These are phyloP conservation scores for Pterocles burchelli DNA, from an alignment of 2,113 vertebrate genomes.

Conservation along the genomic window DNA sequence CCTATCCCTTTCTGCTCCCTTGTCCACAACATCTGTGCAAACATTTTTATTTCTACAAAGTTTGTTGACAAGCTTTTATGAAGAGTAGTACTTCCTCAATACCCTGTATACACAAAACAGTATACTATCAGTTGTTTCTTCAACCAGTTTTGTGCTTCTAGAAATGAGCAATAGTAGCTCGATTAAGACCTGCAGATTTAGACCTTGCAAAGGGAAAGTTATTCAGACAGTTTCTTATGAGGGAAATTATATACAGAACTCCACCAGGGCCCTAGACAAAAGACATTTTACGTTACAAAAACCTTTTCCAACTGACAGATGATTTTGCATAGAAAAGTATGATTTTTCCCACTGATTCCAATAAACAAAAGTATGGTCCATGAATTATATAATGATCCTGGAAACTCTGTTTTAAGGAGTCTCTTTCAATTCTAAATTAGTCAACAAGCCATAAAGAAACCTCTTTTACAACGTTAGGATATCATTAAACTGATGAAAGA, in stretches of 20 bases:
- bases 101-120: neutral
- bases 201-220: neutral
- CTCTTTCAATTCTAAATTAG: neutral
- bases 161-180: neutral
- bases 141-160: neutral
- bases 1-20: neutral
- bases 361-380: neutral
- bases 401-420: conserved; percentile 1
- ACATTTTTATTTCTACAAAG: neutral
- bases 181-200: neutral
- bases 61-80: neutral
- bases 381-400: conserved; percentile 16
- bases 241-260: neutral
- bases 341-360: neutral
- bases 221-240: neutral
- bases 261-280: neutral
- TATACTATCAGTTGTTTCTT: neutral
- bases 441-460: neutral
- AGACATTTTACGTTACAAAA: neutral
- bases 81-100: neutral
- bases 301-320: neutral
- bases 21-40: neutral
- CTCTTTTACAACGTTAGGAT: neutral
- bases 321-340: neutral
- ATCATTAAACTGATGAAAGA: neutral